phyloP scores from a whole-genome alignment of 2,888 invertebrate genomes.

The Eucera pruinosa region DNA sequence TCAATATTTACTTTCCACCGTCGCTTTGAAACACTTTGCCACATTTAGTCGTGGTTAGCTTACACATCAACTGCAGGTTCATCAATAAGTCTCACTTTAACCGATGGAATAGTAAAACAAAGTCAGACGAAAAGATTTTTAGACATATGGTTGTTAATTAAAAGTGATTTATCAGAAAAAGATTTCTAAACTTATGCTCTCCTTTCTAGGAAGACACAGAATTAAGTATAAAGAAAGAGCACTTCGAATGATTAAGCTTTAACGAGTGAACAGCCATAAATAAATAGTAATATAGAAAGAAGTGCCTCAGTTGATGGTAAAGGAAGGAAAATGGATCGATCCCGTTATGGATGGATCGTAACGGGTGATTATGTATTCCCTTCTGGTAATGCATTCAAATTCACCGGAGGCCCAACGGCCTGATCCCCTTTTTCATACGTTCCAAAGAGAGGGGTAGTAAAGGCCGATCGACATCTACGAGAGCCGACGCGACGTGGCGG shows the following conservation, averaged over 20 bases:
- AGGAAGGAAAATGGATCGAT: conserved; percentile 45
- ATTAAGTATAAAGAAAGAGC: no score
- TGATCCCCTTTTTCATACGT: conserved; percentile 51
- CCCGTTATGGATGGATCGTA: conserved; percentile 14
- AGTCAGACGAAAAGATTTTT: no score
- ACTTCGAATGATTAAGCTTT: not conserved
- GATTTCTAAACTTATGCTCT: no score
- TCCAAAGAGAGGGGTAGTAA: not conserved
- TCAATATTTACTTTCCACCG: no score
- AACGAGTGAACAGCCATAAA: conserved; percentile 17
- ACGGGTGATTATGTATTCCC: conserved; percentile 58
- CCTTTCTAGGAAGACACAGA: no score
- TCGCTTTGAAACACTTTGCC: no score
- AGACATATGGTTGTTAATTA: no score
- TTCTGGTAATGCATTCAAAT: conserved; percentile 56
- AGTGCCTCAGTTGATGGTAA: not conserved
- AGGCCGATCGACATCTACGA: conserved; percentile 20
- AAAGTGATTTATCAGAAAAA: no score
- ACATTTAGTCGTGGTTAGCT: no score
- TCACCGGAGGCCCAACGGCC: conserved; percentile 23
- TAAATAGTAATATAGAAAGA: conserved; percentile 32
- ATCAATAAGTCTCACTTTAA: no score
- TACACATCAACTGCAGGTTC: no score
- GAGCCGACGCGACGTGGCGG: not conserved
- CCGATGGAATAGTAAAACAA: no score